Percentiles rank a stretch among this genome's conserved stretches.
phyloP scores from a whole-genome alignment of 2,888 invertebrate species.

The Eupithecia tripunctaria region DNA sequence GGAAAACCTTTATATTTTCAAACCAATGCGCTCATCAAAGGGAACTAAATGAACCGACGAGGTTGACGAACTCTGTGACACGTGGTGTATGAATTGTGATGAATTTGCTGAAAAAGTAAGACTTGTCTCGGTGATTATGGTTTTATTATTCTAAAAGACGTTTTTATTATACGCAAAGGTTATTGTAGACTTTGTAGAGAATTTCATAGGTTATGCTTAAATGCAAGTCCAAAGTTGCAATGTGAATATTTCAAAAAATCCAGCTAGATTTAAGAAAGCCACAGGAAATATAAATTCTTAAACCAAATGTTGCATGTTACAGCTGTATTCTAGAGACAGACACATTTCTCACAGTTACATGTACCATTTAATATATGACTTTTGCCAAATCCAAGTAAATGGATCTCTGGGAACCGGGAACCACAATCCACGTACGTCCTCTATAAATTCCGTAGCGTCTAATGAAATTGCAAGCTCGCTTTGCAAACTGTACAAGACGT shows the following conservation, averaged over 20 bases:
- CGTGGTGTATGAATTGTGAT: not conserved
- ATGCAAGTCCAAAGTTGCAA: not conserved
- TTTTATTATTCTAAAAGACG: not conserved
- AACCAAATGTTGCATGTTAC: not conserved
- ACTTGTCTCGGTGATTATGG: not conserved
- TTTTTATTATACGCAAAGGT: not conserved
- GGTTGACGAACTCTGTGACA: constrained; percentile 11
- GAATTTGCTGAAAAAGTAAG: not conserved
- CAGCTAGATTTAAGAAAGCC: not conserved
- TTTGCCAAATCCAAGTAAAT: constrained; percentile 4
- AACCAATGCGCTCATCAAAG: constrained; percentile 44
- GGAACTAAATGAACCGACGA: constrained; percentile 8
- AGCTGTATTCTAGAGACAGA: not conserved
- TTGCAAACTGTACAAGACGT: constrained; percentile 31
- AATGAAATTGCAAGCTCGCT: constrained; percentile 32
- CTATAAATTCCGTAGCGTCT: constrained; percentile 21
- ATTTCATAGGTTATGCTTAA: not conserved
- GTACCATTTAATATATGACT: not conserved
- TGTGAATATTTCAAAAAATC: not conserved
- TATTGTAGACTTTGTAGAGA: not conserved
- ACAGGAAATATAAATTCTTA: not conserved
- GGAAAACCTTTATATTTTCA: constrained; percentile 62
- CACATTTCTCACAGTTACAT: not conserved
- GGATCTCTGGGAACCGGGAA: not conserved
- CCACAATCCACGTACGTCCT: constrained; percentile 15